Conservation (phyloP, 2,113 vertebrate species). For the Otolemur garnettii region DNA sequence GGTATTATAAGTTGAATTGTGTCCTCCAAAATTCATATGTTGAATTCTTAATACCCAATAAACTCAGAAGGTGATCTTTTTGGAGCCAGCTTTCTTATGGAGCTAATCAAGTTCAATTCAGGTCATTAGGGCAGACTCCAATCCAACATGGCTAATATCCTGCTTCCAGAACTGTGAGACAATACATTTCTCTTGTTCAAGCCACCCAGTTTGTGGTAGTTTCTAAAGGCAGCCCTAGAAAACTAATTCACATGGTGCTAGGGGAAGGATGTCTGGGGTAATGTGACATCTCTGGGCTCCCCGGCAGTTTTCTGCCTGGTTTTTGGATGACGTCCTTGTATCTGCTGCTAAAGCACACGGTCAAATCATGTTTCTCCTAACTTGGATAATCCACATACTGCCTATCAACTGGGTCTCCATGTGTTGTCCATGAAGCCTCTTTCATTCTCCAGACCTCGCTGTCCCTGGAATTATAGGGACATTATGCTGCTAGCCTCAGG, state of each 20-base stretch:
- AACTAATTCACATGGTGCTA: neutral
- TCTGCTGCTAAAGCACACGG: neutral
- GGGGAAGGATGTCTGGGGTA: neutral
- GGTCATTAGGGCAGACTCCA: too few species aligned
- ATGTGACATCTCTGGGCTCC: neutral
- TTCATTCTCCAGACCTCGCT: neutral
- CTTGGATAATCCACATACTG: neutral
- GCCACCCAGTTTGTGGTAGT: neutral
- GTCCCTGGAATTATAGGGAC: neutral
- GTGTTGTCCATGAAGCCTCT: neutral
- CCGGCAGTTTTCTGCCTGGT: too few species aligned
- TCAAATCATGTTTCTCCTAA: neutral
- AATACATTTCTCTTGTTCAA: neutral
- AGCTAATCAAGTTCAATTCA: neutral
- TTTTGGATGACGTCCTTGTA: neutral
- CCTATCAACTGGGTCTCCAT: neutral
- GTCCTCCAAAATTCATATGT: neutral
- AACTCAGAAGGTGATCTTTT: neutral
- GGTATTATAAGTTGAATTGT: neutral
- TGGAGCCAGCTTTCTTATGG: neutral
- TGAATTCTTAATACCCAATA: neutral
- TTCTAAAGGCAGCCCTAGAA: neutral
- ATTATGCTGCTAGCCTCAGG: neutral
- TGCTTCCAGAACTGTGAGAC: neutral
- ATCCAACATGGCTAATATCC: neutral